Percentiles rank a stretch among this genome's conserved stretches.
phyloP scores from a whole-genome alignment of 2,888 invertebrate species.

The Bhutanitis thaidina region DNA sequence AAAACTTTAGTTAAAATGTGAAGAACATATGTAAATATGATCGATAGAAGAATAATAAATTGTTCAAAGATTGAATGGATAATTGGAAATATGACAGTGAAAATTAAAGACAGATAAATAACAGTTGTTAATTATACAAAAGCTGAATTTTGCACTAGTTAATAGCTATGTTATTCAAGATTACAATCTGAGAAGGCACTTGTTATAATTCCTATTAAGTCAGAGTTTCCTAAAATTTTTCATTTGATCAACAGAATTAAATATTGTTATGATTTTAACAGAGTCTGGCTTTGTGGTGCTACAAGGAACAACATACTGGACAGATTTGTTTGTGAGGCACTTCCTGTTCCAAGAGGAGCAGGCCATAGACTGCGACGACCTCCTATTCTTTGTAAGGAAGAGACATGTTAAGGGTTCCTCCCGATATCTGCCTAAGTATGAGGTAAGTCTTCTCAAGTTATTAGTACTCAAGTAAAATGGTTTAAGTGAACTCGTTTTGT shows the following conservation, averaged over 20 bases:
- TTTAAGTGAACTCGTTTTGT: too few relatives aligned
- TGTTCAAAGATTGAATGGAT: too few relatives aligned
- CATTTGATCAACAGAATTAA: too few relatives aligned
- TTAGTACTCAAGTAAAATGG: too few relatives aligned
- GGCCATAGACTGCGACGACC: slow-evolving; percentile 95
- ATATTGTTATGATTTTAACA: slow-evolving; percentile 45
- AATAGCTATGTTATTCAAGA: slow-evolving; percentile 11
- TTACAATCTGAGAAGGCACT: slow-evolving; percentile 39
- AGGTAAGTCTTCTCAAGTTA: slow-evolving; percentile 74
- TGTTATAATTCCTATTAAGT: slow-evolving; percentile 25
- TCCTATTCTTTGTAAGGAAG: slow-evolving; percentile 97
- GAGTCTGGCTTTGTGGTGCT: slow-evolving; percentile 95
- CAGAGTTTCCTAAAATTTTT: too few relatives aligned
- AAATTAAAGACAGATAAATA: too few relatives aligned
- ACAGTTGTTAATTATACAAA: too few relatives aligned
- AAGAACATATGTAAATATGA: too few relatives aligned
- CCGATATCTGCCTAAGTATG: slow-evolving; percentile 93
- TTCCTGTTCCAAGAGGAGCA: slow-evolving; percentile 94
- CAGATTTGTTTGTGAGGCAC: slow-evolving; percentile 95
- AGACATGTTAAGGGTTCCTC: slow-evolving; percentile 93
- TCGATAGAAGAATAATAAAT: too few relatives aligned
- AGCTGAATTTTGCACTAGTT: neutral
- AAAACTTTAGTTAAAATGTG: too few relatives aligned
- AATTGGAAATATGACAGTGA: too few relatives aligned
- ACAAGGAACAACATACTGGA: slow-evolving; percentile 97